phyloP scores from a whole-genome alignment of 2,113 vertebrate species.

The Geococcyx californianus region DNA sequence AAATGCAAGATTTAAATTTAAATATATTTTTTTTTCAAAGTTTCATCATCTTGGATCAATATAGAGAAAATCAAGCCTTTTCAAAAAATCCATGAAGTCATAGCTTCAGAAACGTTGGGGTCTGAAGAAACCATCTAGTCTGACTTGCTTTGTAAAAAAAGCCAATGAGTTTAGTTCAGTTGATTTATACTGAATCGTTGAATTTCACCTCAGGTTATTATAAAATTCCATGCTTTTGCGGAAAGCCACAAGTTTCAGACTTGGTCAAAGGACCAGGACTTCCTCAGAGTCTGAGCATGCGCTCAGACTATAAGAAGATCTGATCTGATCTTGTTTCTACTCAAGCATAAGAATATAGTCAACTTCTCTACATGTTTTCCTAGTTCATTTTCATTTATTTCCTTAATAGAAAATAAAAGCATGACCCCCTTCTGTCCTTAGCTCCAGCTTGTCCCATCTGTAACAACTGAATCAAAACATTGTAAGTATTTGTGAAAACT shows the following conservation, averaged over 20 bases:
- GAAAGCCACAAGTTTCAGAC: not conserved
- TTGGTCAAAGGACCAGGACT: not conserved
- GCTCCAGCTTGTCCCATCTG: not conserved
- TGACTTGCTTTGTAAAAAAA: not conserved
- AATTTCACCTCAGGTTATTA: not conserved
- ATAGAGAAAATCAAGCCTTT: not conserved
- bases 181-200: not conserved
- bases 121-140: not conserved
- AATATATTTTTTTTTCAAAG: not conserved
- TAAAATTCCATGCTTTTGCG: not conserved
- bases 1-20: not conserved
- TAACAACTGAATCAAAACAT: not conserved
- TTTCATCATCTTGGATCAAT: not conserved
- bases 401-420: not conserved
- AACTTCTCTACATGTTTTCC: not conserved
- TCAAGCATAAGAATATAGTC: not conserved
- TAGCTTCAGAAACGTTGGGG: not conserved
- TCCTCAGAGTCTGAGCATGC: not conserved
- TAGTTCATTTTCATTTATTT: not conserved
- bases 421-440: not conserved
- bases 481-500: conserved; percentile 12
- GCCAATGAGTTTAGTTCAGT: not conserved
- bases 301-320: not conserved
- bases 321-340: not conserved
- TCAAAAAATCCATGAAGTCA: not conserved